Evolutionary conservation across 2,113 vertebrate species (phyloP), one percentile per base, ranked within the genome.

Genomic region (Chaetodon trifascialis): DNA sequence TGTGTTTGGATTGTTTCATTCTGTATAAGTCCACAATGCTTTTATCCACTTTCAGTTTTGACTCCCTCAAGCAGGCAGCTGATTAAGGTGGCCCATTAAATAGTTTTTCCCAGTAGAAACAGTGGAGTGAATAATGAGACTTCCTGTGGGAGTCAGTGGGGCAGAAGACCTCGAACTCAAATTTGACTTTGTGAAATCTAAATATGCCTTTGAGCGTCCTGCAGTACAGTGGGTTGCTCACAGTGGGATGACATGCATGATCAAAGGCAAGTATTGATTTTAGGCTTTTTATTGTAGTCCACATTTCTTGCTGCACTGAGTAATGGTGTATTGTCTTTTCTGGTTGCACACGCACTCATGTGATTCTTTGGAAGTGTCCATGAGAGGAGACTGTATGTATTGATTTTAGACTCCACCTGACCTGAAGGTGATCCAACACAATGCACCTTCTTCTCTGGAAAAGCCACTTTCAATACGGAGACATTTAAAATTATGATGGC

Each of bases 241-340:
- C 80, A 76, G 64, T 40, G 64, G 72, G 59, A 70, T 58, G 8
- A 69, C 55, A 30, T 44, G 51, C 73, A 6, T 68, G 76, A 85
- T 87, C 83, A 83, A 81, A 86, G 54, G 19, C 54, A 17, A 21
- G 15, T 12, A 73, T 81, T 63, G 81, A 82, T 84, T 82, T 84
- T 15, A 11, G 8, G 1, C 5, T 44, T 60, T 58, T 72, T 52
- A n/a, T 4, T 75, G 42, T 54, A 23, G 19, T 63, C 36, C 34
- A 11, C 62, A 15, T 65, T 68, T 68, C 1, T 52, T 8, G 16
- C 34, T 68, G 14, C 6, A 10, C 36, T 55, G 25, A 51, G 15
- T 63, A 66, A 44, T 52, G 1, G 62, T 58, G 7, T 17, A 15
- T 73, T 17, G n/a, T 17, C 4, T 62, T n/a, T 86, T 54, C 42